Base-by-base conservation (phyloP, 2,113 vertebrate species). In the Sturnus vulgaris region DNA sequence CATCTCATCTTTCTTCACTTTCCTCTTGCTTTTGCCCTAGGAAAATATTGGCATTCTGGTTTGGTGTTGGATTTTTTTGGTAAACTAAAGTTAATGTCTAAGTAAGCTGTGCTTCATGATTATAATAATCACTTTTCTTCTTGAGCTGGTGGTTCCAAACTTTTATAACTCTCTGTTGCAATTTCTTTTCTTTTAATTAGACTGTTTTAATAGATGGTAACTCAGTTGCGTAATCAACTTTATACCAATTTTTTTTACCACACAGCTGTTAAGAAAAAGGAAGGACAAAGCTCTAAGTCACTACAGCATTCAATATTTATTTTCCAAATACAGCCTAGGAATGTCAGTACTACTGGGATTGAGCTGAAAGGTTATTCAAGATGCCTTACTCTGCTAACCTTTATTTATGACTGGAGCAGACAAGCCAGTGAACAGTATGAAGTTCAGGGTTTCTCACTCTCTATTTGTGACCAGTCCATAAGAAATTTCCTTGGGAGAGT, bases 351-450 rank as follows among this genome's bases (percentile, higher is more conserved):
- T 73, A 79, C 40, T 61, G 80, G 75, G 91, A 97, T 3, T 95
- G 77, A 93, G 24, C 61, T 46, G 59, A 93, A 97, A 96, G 95
- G 91, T 92, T 95, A 87, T 83, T 88, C 63, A 61, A 92, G 71
- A 70, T 52, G 72, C 60, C 19, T 94, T 88, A 91, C 24, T 20
- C 85, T n/a, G 28, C 33, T 92, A 85, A 95, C 93, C 65, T 96
- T 95, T 96, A 82, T 93, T 93, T 90, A 76, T 88, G 57, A 80
- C 25, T 70, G 79, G 25, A 85, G 55, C 65, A 91, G 91, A 82
- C 37, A 92, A 85, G 57, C 17, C 28, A 60, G 30, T 55, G 68
- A 96, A 33, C 14, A 50, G 84, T 28, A 47, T 6, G 13, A 19
- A 71, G 4, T 52, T 76, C 9, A 2, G 15, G 10, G 46, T 96